Conservation (phyloP, 2,888 invertebrate species). For the Gnatocerus cornutus region DNA sequence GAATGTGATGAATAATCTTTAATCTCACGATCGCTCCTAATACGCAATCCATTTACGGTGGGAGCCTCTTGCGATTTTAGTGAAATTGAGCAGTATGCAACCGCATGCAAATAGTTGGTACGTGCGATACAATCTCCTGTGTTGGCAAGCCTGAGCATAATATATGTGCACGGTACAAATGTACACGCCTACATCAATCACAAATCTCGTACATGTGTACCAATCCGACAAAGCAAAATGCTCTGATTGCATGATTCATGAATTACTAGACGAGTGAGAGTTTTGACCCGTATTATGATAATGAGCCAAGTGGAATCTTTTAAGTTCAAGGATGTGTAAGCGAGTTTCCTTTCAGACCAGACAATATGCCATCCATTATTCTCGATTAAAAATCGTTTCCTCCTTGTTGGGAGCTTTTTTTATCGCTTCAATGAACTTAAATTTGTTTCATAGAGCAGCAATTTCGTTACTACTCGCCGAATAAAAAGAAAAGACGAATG, state of each 20-base stretch:
- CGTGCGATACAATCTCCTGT: slow-evolving; percentile 59
- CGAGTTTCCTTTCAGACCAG: slow-evolving; percentile 16
- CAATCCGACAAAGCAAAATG: slow-evolving; percentile 57
- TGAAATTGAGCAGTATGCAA: slow-evolving; percentile 16
- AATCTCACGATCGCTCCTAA: slow-evolving; percentile 26
- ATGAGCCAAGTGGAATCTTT: slow-evolving; percentile 32
- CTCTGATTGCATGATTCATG: slow-evolving; percentile 52
- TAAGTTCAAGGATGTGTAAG: slow-evolving; percentile 33
- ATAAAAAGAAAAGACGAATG: background rate
- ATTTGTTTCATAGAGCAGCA: slow-evolving; percentile 16
- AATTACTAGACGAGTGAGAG: background rate
- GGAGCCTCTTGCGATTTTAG: background rate
- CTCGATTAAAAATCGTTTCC: slow-evolving; percentile 26
- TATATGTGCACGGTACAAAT: slow-evolving; percentile 63
- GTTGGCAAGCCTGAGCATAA: slow-evolving; percentile 54
- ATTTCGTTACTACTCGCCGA: slow-evolving; percentile 5
- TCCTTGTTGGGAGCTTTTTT: slow-evolving; percentile 22
- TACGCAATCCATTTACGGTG: background rate
- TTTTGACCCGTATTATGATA: slow-evolving; percentile 25
- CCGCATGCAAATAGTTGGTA: slow-evolving; percentile 57
- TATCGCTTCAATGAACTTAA: slow-evolving; percentile 5
- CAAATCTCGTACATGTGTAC: slow-evolving; percentile 65
- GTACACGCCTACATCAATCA: slow-evolving; percentile 63
- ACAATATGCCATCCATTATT: slow-evolving; percentile 27
- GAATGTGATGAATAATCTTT: slow-evolving; percentile 37